Base-by-base conservation (phyloP, 2,113 vertebrate genomes). In the Piprites chloris region DNA sequence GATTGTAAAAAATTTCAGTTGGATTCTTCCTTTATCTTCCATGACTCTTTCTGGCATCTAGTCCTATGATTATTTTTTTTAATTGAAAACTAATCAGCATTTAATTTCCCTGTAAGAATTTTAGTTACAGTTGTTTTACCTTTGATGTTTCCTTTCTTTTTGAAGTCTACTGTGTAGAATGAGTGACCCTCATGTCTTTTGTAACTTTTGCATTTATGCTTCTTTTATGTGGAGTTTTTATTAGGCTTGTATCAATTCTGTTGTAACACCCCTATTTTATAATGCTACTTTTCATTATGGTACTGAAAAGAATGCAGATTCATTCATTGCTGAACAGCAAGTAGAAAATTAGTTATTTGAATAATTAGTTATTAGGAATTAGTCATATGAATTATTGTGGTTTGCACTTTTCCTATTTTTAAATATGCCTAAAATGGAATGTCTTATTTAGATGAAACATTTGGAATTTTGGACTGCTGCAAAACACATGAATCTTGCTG, bases 331-430 rank as follows among this genome's bases (percentile, higher is more conserved):
- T 91, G 69, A 92, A 50, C 46, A 67, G 52, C 74, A 77, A 32
- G 33, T 83, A 74, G 41, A 93, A 94, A 90, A 82, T 85, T 11
- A 61, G 56, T 92, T 95, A 76, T 88, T 95, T 82, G 50, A 66
- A 63, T 83, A 69, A 58, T 47, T 30, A 71, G 5, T 65, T 73
- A 22, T 21, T 77, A 85, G 52, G 85, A 82, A 81, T 88, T 17
- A 63, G 55, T 90, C 94, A 47, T 87, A 82, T 90, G 32, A 66
- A 77, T 93, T 80, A 93, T 47, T 96, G 83, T 85, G 59, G 23
- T 87, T 88, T 94, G 24, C 87, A 79, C 47, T 96, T 96, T 90
- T 67, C 61, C 53, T 93, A 37, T 78, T 97, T 95, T 96, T 87
- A 96, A 90, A 90, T 94, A 82, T 23, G 4, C 52, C 37, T 88